Evolutionary conservation across 1,140 invertebrate genomes (phyloP), one percentile per base, ranked within the genome.

Genomic region (Drosophila miranda): DNA sequence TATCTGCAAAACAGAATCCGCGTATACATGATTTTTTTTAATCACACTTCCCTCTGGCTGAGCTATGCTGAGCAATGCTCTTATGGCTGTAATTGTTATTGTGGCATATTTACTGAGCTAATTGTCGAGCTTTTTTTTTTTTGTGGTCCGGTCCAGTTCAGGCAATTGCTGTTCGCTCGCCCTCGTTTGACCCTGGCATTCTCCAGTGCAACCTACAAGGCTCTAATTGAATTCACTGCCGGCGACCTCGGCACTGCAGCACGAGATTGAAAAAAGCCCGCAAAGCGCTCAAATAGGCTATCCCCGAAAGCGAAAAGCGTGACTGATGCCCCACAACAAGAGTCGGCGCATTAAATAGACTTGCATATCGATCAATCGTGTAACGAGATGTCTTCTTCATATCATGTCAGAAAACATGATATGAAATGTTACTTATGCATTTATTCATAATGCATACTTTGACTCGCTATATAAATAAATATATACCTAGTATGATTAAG

Each of bases 151-250:
- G 6, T n/a, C 14, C 43, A 28, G 4, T 6, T 16, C 16, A 0
- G 16, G 16, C 16, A 16, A 16, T 16, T 16, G 16, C 16, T 16
- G 16, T 16, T 16, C 13, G 5, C 19, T 26, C 21, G 9, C 6
- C 13, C 30, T 19, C 34, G 9, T 48, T 49, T 2, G n/a, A n/a
- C 9, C 53, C 41, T 1, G 19, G n/a, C 23, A 23, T 9, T 26
- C 38, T 49, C 16, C 28, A 23, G 11, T 11, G 55, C 26, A 46
- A 38, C 52, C 28, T 44, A 63, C 14, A 41, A 19, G 67, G 64
- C 64, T 53, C 67, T 70, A 70, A 70, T 70, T 70, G 64, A 70
- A 70, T 70, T 57, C 46, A 46, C 53, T 55, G 19, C 8, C 61
- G 14, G 7, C 16, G 8, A 23, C 38, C 61, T 5, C 28, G 8